Base-by-base conservation (phyloP, 2,888 invertebrate species). In the Sphecodes monilicornis region DNA sequence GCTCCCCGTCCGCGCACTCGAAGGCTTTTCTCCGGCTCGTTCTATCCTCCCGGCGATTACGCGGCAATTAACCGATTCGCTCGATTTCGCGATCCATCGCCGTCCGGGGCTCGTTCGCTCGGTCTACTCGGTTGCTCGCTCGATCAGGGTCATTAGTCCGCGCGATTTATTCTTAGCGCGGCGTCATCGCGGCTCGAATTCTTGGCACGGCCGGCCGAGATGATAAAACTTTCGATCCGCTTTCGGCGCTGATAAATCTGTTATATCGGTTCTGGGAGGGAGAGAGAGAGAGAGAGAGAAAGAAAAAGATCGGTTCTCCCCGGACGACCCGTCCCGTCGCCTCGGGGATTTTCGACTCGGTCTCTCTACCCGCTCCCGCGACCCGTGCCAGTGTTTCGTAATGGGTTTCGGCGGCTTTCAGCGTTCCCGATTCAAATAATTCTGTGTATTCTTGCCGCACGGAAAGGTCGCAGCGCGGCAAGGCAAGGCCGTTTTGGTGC, bases 111-210 rank as follows among this genome's bases (percentile, higher is more conserved):
- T 22, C 36, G 32, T 64, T 16, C 22, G 36, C 39, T 39, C 68
- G n/a, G n/a, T n/a, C 68, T 10, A 22, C 26, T 18, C 54, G 54
- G 43, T 32, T 26, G 50, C 69, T 64, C 41, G 22, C 54, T 39
- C 84, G 84, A 86, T 87, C 87, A 87, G 86, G 87, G 84, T 87
- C 86, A 82, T 87, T 87, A 84, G 86, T 82, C 86, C 86, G 84
- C 74, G 82, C 50, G 80, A 79, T 76, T 86, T 86, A 86, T 86
- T 86, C 78, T 84, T 77, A 66, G 86, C 66, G 68, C 78, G 66
- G 77, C 75, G 78, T 85, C 83, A 82, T 80, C 86, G 70, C 32
- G 46, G 46, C 73, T 74, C 50, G 57, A 60, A 71, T 81, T 70
- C 79, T 77, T 82, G 82, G 74, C 79, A 78, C 84, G 72, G 80